A percentile compares a stretch with the other conserved stretches of the same genome.
These are phyloP conservation scores for Agapostemon virescens DNA, from an alignment of 2,888 invertebrate genomes.

Conservation along the genomic window DNA sequence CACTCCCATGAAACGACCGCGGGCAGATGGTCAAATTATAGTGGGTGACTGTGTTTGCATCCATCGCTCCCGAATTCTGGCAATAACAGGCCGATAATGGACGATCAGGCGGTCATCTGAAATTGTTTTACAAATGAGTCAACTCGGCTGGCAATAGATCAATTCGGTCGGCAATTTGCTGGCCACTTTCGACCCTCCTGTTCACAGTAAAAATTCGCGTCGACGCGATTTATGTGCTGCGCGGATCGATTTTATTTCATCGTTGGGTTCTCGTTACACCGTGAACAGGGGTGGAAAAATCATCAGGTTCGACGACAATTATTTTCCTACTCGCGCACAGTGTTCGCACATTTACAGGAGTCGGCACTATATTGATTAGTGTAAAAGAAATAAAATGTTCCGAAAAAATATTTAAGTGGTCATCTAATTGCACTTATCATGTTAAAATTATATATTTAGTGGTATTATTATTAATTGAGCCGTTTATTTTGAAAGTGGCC, in stretches of 20 bases:
- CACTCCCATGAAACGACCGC: slow-evolving; percentile 42
- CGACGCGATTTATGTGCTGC: slow-evolving; percentile 33
- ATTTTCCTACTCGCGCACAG: slow-evolving; percentile 28
- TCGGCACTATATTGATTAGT: too few relatives aligned
- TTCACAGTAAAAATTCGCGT: slow-evolving; percentile 33
- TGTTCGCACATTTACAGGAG: too few relatives aligned
- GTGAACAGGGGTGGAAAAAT: not conserved
- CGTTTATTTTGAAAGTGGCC: too few relatives aligned
- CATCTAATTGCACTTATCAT: too few relatives aligned
- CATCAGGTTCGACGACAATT: slow-evolving; percentile 39
- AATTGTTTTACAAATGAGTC: slow-evolving; percentile 61
- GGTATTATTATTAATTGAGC: too few relatives aligned
- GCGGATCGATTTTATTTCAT: slow-evolving; percentile 33
- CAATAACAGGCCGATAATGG: slow-evolving; percentile 51
- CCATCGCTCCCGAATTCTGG: slow-evolving; percentile 30
- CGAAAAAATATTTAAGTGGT: too few relatives aligned
- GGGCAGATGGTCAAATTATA: slow-evolving; percentile 41
- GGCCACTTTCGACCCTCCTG: slow-evolving; percentile 22
- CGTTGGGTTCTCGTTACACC: slow-evolving; percentile 14
- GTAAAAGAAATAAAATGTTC: too few relatives aligned
- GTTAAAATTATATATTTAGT: too few relatives aligned
- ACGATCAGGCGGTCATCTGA: slow-evolving; percentile 26
- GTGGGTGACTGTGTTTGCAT: slow-evolving; percentile 36
- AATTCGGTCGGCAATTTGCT: slow-evolving; percentile 46
- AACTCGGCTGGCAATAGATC: slow-evolving; percentile 49